A percentile compares a stretch with the other conserved stretches of the same genome.
Conservation (phyloP, 2,888 invertebrate genomes). For the Oscheius myriophilus region DNA sequence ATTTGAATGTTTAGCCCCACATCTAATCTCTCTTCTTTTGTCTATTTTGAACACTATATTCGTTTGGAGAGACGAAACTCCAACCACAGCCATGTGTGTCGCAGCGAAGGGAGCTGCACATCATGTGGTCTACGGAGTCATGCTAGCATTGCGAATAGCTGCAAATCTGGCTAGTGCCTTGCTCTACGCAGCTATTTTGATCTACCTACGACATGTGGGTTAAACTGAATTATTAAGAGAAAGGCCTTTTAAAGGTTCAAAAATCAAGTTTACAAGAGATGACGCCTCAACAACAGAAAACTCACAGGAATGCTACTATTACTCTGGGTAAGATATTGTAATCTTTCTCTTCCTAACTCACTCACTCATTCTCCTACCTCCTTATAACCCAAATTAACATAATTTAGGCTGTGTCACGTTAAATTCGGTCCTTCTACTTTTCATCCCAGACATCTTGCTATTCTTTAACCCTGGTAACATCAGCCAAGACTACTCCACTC, state of each 20-base stretch:
- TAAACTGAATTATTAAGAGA: too few species aligned
- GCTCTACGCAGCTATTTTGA: constrained; percentile 38
- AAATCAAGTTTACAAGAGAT: constrained; percentile 9
- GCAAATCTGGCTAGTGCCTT: constrained; percentile 43
- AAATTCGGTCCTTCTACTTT: constrained; percentile 44
- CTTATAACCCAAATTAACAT: not conserved
- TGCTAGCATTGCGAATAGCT: constrained; percentile 41
- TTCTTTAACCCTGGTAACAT: constrained; percentile 44
- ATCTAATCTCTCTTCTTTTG: constrained; percentile 23
- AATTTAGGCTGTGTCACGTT: constrained; percentile 21
- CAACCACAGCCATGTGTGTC: constrained; percentile 36
- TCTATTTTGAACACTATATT: constrained; percentile 35
- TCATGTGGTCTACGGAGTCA: constrained; percentile 41
- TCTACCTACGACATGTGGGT: constrained; percentile 31
- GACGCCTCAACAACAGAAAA: constrained; percentile 34
- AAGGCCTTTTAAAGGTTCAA: constrained; percentile 12
- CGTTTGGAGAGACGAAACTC: constrained; percentile 22
- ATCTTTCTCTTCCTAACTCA: not conserved
- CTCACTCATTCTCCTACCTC: not conserved
- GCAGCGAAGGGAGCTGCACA: constrained; percentile 51
- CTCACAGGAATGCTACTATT: constrained; percentile 44
- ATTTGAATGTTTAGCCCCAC: constrained; percentile 29
- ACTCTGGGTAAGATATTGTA: constrained; percentile 32
- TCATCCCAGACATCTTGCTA: constrained; percentile 43
- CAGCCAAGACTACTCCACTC: constrained; percentile 40